Conservation (phyloP, 2,797 vertebrate genomes). For the Nothura maculosa region DNA sequence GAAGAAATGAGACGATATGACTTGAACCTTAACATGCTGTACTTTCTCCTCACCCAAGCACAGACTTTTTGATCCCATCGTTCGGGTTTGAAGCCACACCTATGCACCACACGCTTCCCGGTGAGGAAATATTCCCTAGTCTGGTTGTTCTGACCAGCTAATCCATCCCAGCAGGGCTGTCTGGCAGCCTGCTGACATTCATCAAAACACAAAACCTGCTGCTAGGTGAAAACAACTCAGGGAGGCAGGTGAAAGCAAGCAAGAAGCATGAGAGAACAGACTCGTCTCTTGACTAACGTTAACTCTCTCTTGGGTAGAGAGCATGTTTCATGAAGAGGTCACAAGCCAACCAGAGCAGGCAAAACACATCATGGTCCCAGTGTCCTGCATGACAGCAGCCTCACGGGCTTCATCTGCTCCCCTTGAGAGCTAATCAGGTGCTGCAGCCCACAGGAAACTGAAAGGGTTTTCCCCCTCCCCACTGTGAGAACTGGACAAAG, state of each 20-base stretch:
- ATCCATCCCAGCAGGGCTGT: not conserved
- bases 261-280: not conserved
- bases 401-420: conserved; percentile 58
- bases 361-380: conserved; percentile 75
- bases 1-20: not conserved
- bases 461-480: conserved; percentile 62
- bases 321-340: conserved; percentile 86
- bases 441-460: conserved; percentile 64
- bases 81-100: not conserved
- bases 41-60: not conserved
- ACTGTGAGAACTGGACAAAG: conserved; percentile 46
- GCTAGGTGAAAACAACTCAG: conserved; percentile 36
- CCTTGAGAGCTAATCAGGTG: conserved; percentile 21
- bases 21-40: not conserved
- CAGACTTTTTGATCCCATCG: not conserved
- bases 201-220: conserved; percentile 72
- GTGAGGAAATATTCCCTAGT: not conserved
- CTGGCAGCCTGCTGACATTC: not conserved
- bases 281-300: not conserved
- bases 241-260: not conserved
- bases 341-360: conserved; percentile 82
- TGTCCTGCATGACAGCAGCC: conserved; percentile 83
- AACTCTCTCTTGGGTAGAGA: conserved; percentile 37
- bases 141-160: not conserved
- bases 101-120: not conserved